phyloP scores from a whole-genome alignment of 2,113 vertebrate species.

The Neoarius graeffei region DNA sequence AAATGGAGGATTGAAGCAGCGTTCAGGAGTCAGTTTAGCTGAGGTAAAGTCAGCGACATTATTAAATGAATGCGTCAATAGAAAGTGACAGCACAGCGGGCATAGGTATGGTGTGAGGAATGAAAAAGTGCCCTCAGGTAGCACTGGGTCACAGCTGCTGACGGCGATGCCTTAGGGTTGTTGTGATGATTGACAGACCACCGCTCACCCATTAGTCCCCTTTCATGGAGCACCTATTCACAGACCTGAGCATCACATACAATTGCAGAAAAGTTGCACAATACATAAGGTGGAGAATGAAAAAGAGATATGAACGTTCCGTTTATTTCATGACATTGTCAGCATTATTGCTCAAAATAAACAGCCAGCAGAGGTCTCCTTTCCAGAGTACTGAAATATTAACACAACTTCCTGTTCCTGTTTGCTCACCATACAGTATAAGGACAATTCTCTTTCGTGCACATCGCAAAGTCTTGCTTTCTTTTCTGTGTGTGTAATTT shows the following conservation, averaged over 20 bases:
- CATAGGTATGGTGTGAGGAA: slow-evolving; percentile 33
- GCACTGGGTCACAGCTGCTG: slow-evolving; percentile 59
- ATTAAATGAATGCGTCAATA: slow-evolving; percentile 43
- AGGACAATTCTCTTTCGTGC: background rate
- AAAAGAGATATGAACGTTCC: background rate
- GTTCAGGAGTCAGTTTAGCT: slow-evolving; percentile 16
- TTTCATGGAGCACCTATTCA: slow-evolving; percentile 29
- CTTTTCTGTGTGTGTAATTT: background rate
- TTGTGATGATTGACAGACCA: slow-evolving; percentile 61
- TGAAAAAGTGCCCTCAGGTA: slow-evolving; percentile 37
- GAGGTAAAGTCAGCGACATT: slow-evolving; percentile 21
- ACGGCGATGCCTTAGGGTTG: slow-evolving; percentile 62
- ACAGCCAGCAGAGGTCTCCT: background rate
- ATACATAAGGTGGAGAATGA: background rate
- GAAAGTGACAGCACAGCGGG: slow-evolving; percentile 44
- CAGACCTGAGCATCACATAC: background rate
- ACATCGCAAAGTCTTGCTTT: background rate
- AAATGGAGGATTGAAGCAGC: background rate
- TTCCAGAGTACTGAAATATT: background rate
- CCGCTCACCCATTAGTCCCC: slow-evolving; percentile 59
- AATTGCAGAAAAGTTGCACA: background rate
- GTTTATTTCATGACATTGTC: background rate
- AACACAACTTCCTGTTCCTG: background rate
- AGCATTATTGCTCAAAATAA: background rate
- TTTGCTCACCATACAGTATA: background rate